phyloP scores from a whole-genome alignment of 2,797 vertebrate genomes.

The Mus minutoides region DNA sequence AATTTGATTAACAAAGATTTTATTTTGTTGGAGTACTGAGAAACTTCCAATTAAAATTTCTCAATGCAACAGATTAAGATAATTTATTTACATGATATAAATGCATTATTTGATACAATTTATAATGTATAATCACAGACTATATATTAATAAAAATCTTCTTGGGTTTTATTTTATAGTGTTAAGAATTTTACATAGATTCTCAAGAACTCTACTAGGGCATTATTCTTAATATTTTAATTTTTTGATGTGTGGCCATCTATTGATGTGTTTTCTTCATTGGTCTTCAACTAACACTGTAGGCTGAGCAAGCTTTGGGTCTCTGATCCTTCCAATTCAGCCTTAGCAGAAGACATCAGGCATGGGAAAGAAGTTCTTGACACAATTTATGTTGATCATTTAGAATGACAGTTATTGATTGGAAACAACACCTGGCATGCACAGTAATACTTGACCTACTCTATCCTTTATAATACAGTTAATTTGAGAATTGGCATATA shows the following conservation, averaged over 20 bases:
- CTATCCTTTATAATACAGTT: neutral
- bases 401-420: neutral
- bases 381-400: neutral
- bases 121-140: neutral
- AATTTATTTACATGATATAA: neutral
- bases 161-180: neutral
- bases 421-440: neutral
- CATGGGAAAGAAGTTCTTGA: neutral
- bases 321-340: neutral
- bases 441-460: neutral
- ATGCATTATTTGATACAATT: neutral
- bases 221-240: neutral
- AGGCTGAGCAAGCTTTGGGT: neutral
- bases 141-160: neutral
- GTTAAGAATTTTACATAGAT: neutral
- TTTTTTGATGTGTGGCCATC: neutral
- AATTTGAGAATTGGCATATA: neutral
- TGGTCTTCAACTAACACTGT: neutral
- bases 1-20: neutral
- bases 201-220: neutral
- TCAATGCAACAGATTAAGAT: neutral
- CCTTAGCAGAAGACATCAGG: neutral
- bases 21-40: neutral
- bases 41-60: neutral
- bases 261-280: neutral